These are phyloP conservation scores for Dromius quadrimaculatus DNA, from an alignment of 2,888 invertebrate species.

Conservation along the genomic window DNA sequence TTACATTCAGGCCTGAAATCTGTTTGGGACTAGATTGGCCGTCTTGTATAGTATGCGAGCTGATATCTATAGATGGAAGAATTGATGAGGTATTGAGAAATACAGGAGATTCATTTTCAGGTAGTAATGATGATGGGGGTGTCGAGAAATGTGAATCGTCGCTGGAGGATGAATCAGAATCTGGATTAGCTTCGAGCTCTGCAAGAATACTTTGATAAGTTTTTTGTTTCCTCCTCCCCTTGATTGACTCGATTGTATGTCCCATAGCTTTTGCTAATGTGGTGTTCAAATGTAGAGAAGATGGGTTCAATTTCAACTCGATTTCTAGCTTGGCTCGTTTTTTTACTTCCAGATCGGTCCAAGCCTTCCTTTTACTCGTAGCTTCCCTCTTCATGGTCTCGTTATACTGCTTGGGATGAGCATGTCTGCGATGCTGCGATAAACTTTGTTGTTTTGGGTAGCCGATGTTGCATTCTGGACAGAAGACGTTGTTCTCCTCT, in stretches of 20 bases:
- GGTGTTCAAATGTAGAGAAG: not conserved
- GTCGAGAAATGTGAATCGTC: not conserved
- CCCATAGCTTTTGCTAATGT: not conserved
- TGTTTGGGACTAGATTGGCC: too few species aligned
- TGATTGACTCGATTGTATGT: not conserved
- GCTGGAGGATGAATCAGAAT: not conserved
- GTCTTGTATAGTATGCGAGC: too few species aligned
- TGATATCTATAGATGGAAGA: too few species aligned
- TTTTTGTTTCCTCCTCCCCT: not conserved
- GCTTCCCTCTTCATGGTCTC: not conserved
- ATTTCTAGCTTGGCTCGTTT: not conserved
- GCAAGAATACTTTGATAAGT: too few species aligned
- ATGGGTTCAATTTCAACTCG: not conserved
- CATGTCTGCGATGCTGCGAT: not conserved
- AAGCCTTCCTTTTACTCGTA: not conserved
- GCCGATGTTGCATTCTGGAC: not conserved
- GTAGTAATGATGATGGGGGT: not conserved
- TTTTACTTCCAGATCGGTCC: not conserved
- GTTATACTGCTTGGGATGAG: not conserved
- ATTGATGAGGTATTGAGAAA: not conserved
- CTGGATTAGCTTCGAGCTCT: too few species aligned
- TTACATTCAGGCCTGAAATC: too few species aligned
- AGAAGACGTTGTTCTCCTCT: too few species aligned
- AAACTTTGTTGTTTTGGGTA: not conserved
- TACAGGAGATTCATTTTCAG: not conserved